Evolutionary conservation across 2,113 vertebrate genomes (phyloP).

Genomic region (Elephas maximus): DNA sequence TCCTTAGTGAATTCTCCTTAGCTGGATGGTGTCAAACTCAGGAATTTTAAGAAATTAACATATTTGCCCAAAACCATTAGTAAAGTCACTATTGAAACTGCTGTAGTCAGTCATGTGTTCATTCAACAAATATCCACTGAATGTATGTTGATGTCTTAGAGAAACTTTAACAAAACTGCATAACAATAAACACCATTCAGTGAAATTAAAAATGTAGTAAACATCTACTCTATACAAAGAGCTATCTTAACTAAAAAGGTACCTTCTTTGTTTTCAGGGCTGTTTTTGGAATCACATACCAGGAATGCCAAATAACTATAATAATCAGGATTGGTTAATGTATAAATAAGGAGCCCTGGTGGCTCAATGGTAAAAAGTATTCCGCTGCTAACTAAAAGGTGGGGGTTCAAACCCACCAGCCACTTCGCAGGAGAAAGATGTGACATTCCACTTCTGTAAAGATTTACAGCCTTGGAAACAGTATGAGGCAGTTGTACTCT

Average conservation of each 20-base stretch:
- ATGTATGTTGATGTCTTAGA: background rate
- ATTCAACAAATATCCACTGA: background rate
- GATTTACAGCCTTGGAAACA: no score
- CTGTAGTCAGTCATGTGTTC: background rate
- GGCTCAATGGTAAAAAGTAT: no score
- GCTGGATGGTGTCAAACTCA: background rate
- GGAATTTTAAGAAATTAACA: background rate
- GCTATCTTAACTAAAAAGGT: background rate
- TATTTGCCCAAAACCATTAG: background rate
- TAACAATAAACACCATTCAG: background rate
- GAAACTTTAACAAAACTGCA: background rate
- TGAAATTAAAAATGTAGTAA: background rate
- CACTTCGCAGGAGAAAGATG: no score
- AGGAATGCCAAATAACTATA: background rate
- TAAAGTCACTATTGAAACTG: background rate
- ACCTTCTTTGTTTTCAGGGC: background rate
- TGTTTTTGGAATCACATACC: background rate
- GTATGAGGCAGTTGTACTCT: no score
- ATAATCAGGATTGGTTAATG: no score
- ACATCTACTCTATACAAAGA: background rate
- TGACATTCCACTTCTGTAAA: no score
- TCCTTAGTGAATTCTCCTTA: background rate
- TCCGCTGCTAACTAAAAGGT: no score
- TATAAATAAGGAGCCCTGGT: no score
- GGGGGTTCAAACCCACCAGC: no score